Evolutionary conservation across 2,888 invertebrate species (phyloP).

Genomic region (Diloba caeruleocephala): DNA sequence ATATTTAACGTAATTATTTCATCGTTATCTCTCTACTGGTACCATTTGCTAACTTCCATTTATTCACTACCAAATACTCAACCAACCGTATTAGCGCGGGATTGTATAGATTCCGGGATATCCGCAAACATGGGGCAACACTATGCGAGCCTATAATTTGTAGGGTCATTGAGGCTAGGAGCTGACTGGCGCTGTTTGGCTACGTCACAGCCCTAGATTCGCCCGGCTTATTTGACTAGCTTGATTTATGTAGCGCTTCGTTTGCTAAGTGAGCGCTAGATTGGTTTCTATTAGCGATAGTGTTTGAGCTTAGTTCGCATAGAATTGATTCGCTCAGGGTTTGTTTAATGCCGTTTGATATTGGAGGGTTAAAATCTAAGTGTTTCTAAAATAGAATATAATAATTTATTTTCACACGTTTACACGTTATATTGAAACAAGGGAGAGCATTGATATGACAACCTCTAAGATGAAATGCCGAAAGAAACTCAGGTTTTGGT

Average conservation of each 20-base stretch:
- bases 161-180: slow-evolving; percentile 54
- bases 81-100: slow-evolving; percentile 1
- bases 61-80: slow-evolving; percentile 13
- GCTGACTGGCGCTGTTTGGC: slow-evolving; percentile 56
- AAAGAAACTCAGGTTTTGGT: no score
- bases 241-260: slow-evolving; percentile 68
- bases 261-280: slow-evolving; percentile 54
- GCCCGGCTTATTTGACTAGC: slow-evolving; percentile 67
- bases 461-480: no score
- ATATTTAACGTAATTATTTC: no score
- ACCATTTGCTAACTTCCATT: neutral
- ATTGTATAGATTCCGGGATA: slow-evolving; percentile 49
- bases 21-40: no score
- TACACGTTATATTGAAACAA: no score
- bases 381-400: no score
- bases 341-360: slow-evolving; percentile 33
- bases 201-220: slow-evolving; percentile 55
- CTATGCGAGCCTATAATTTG: slow-evolving; percentile 54
- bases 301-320: slow-evolving; percentile 55
- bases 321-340: slow-evolving; percentile 56
- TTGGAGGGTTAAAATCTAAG: slow-evolving; percentile 26
- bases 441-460: no score
- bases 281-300: slow-evolving; percentile 67
- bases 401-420: no score
- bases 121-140: slow-evolving; percentile 54